Evolutionary conservation across 2,113 vertebrate species (phyloP), one percentile per base, ranked within the genome.

Genomic region (Pelvicachromis taeniatus): DNA sequence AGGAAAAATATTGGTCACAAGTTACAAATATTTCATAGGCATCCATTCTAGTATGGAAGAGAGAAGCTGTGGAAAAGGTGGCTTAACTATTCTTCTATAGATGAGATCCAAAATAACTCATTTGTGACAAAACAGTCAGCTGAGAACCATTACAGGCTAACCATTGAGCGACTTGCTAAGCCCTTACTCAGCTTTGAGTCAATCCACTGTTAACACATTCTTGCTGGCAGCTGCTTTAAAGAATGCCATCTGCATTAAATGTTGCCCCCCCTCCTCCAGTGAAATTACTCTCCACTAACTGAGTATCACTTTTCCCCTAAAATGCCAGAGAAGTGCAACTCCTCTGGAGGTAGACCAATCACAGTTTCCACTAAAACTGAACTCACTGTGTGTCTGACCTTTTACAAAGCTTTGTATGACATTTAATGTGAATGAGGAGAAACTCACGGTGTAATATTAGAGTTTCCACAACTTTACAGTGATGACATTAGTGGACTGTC

Each of bases 381-480:
- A 78, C 78, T 79, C 11, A 77, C 52, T 73, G 58, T 52, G 48
- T 70, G 9, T 12, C 21, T 78, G 81, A 86, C 75, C 77, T 86
- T 89, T 82, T 50, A 80, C 13, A 65, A 81, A 63, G 9, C 61
- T 82, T 70, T 45, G 63, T 81, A 52, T 86, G 83, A 86, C 86
- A 90, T 87, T 88, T 56, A 80, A 14, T 77, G 38, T 75, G 42
- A 80, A 59, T 33, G 29, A 68, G 40, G 54, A 84, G 23, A 85
- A 87, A 84, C 35, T 35, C 14, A 77, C 78, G 70, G 23, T 55
- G 38, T 55, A 40, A 4, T 63, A 70, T 81, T 68, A 42, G 40
- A 86, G 78, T 80, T 87, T 89, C 81, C 48, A 52, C 63, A 59
- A 78, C 17, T 53, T 23, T 10, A 9, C 1, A 2, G 63, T 68